phyloP scores from a whole-genome alignment of 92 coral and sea anemone species.

The Epizoanthus fatuus region DNA sequence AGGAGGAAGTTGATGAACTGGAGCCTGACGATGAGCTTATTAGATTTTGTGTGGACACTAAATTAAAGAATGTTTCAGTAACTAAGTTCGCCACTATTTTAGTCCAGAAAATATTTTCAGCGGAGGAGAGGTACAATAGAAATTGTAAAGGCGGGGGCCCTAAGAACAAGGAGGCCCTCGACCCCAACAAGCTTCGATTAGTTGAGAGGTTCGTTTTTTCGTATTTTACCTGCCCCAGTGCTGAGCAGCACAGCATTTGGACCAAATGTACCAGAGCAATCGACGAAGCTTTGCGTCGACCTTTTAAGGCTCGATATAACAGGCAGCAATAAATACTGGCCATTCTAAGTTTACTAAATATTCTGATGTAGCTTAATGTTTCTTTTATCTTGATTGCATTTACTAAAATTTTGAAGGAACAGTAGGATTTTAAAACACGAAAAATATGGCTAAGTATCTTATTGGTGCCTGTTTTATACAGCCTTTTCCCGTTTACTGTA shows the following conservation, averaged over 20 bases:
- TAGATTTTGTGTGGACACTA: background rate
- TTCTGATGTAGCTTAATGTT: background rate
- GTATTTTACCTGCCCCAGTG: constrained; percentile 23
- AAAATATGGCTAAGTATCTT: no score
- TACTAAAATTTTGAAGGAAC: no score
- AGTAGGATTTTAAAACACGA: no score
- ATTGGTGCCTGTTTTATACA: no score
- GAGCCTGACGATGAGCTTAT: background rate
- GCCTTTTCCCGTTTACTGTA: no score
- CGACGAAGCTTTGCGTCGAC: constrained; percentile 47
- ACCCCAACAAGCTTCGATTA: constrained; percentile 19
- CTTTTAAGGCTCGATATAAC: constrained; percentile 45
- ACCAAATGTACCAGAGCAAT: constrained; percentile 30
- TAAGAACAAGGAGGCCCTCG: constrained; percentile 18
- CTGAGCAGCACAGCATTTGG: constrained; percentile 29
- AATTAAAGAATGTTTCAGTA: background rate
- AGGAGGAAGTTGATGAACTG: no score
- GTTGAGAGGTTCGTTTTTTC: constrained; percentile 10
- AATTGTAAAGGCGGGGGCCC: constrained; percentile 7
- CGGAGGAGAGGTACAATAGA: constrained; percentile 4
- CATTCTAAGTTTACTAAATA: background rate
- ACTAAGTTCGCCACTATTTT: constrained; percentile 29
- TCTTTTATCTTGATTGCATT: background rate
- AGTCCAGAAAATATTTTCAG: constrained; percentile 1
- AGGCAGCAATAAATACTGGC: constrained; percentile 13